These are phyloP conservation scores for Sebastes nivosus DNA, from an alignment of 2,797 vertebrate genomes.

Conservation along the genomic window DNA sequence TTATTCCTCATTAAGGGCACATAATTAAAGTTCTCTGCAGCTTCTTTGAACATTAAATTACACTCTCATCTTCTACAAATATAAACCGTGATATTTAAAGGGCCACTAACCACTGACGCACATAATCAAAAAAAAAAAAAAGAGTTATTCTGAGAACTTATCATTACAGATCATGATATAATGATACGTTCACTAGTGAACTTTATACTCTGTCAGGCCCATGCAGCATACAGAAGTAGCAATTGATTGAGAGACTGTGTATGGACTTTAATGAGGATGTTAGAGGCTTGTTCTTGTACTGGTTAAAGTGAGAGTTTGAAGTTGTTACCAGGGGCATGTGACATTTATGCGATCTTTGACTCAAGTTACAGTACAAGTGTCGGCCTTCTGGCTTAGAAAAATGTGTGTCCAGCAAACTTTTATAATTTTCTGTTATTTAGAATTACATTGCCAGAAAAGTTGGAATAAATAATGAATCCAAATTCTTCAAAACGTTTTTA, in stretches of 20 bases:
- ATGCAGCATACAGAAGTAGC: constrained; percentile 57
- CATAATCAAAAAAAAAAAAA: constrained; percentile 78
- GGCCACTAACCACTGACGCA: constrained; percentile 79
- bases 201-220: constrained; percentile 68
- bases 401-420: not conserved
- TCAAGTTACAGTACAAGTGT: not conserved
- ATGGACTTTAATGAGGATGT: constrained; percentile 72
- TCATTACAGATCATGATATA: constrained; percentile 81
- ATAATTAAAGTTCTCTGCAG: constrained; percentile 84
- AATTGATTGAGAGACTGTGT: constrained; percentile 69
- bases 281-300: constrained; percentile 59
- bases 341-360: constrained; percentile 27
- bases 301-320: constrained; percentile 25
- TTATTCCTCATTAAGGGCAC: constrained; percentile 82
- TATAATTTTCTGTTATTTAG: not conserved
- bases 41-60: constrained; percentile 85
- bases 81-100: constrained; percentile 82
- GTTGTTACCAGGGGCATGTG: constrained; percentile 32
- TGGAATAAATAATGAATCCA: not conserved
- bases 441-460: not conserved
- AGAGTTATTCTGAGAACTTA: constrained; percentile 80
- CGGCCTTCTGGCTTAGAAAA: not conserved
- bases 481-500: not conserved
- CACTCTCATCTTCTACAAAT: constrained; percentile 80
- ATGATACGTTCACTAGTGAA: constrained; percentile 78